Evolutionary conservation across 2,888 invertebrate genomes (phyloP).

Genomic region (Lepidocyrtoides sp.): DNA sequence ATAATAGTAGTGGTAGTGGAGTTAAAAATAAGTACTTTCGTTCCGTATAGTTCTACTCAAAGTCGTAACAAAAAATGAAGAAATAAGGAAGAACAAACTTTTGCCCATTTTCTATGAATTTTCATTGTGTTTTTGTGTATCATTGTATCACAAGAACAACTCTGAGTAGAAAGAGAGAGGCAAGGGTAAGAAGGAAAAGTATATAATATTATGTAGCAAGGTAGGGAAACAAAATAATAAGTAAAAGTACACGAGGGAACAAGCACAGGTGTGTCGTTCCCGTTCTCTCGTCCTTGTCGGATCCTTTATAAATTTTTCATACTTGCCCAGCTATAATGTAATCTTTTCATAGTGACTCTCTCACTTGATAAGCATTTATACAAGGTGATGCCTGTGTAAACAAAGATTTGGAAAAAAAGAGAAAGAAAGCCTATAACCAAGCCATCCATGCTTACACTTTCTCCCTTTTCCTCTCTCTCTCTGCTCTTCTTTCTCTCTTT

Average conservation of each 20-base stretch:
- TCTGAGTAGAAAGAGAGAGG: not conserved
- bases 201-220: not conserved
- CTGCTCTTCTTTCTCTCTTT: constrained; percentile 1
- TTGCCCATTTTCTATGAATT: constrained; percentile 35
- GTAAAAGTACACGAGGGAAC: constrained; percentile 42
- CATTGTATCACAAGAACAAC: not conserved
- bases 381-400: constrained; percentile 68
- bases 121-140: constrained; percentile 18
- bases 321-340: constrained; percentile 30
- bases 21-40: constrained; percentile 1
- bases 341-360: constrained; percentile 38
- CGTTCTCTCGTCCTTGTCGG: not conserved
- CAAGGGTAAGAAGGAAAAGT: too few relatives aligned
- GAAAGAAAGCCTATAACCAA: constrained; percentile 27
- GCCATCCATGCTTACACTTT: not conserved
- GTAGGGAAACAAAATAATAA: constrained; percentile 6
- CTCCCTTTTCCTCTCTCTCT: not conserved
- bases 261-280: constrained; percentile 36
- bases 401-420: constrained; percentile 57
- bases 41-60: not conserved
- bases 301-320: constrained; percentile 49
- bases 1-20: not conserved
- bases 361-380: constrained; percentile 63
- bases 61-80: not conserved
- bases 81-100: not conserved